Evolutionary conservation across 2,888 invertebrate species (phyloP), one percentile per base, ranked within the genome.

Genomic region (Sinohyriopsis cumingii): DNA sequence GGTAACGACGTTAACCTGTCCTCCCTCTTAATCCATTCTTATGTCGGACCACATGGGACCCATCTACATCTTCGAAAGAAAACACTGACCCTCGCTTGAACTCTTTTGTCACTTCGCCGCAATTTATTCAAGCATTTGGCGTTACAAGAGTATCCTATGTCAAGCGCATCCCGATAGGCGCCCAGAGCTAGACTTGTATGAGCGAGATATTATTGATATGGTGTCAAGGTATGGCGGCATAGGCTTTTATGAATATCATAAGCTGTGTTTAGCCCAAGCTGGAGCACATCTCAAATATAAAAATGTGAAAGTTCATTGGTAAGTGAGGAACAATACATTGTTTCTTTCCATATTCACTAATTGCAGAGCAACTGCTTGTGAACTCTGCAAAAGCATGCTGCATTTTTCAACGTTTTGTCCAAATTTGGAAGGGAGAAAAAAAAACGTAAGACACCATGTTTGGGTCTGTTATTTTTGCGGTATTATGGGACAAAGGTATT

Each of bases 171-270:
- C 67, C 6, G n/a, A 25, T 5, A 22, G 69, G 20, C 55, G 69
- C 7, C 60, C 20, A 15, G 69, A 73, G 62, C 28, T 69, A 19
- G 69, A 73, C 57, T 45, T 69, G 19, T 72, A 72, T 55, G 73
- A 69, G 55, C 22, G 67, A 19, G 72, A 67, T 20, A 69, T 73
- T 6, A 61, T 67, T 19, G 65, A 69, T 22, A 73, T 73, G 73
- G 73, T 67, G 19, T 57, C 69, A 0, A 54, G 62, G 55, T 73
- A 73, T 53, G 55, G 55, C 19, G 69, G 73, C 4, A 64, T 65
- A n/a, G 59, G 59, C 3, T 69, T 73, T 19, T 73, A 73, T 25
- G 70, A 73, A 54, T 70, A 73, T 57, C 73, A 73, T n/a, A 67
- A 59, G 18, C 55, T 61, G 53, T 70, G 70, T n/a, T 60, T 62